Base-by-base conservation (phyloP, 2,888 invertebrate species). In the Pharmacophagus antenor region DNA sequence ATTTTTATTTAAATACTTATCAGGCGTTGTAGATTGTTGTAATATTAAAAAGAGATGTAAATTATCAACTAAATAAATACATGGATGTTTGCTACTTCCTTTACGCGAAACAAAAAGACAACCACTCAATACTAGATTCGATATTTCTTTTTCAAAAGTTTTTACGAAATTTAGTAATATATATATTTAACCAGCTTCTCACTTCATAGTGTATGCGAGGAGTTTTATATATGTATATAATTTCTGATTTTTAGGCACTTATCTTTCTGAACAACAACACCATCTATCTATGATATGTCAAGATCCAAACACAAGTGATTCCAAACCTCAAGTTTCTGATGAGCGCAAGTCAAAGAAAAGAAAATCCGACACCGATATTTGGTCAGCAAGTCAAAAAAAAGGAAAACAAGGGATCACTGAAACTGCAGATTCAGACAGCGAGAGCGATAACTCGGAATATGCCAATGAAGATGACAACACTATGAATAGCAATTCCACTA, bases 401-500 rank as follows among this genome's bases (percentile, higher is more conserved):
- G 91, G 92, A 17, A 93, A 93, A 67, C 84, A 85, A 0, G 91
- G 86, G 1, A 91, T 93, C 64, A 83, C 85, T 27, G 94, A 94
- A 61, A 88, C 93, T 67, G 79, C 93, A 65, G 94, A 94, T 67
- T 92, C 94, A 0, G 94, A 94, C 12, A 92, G 92, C 66, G 90
- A 90, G 1, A 88, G 83, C 55, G 91, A 91, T 5, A 84, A 85
- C 57, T 89, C 87, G 0, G 91, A 90, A 8, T 90, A 82, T 60
- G 88, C 79, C 0, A 87, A 88, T 60, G 88, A 90, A 58, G 91
- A 91, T 48, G 90, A 90, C 10, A 86, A 84, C 31, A 88, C 88
- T 0, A 81, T 88, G 70, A 88, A 88, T 52, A 89, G 88, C 65
- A 88, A 86, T 54, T 87, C 87, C 0, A 84, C 87, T 0, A 89